A percentile compares a stretch with the other conserved stretches of the same genome.
These are phyloP conservation scores for Oreohelix idahoensis DNA, from an alignment of 1,140 invertebrate genomes.

Conservation along the genomic window DNA sequence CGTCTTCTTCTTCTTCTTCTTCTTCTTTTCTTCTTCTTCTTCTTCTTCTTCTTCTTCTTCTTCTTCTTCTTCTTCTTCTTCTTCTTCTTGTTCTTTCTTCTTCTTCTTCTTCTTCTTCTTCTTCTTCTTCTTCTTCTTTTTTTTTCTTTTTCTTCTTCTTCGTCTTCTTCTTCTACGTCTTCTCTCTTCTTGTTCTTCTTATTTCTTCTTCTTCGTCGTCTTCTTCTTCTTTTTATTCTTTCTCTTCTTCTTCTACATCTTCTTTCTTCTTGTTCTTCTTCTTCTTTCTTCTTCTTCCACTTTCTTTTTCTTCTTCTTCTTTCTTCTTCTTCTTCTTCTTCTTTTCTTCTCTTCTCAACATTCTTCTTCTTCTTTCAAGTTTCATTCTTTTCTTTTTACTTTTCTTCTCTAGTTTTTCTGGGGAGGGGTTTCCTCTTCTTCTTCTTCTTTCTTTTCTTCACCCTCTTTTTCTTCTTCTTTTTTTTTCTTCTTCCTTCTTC, in stretches of 20 bases:
- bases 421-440: too few relatives aligned
- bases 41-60: not conserved
- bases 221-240: too few relatives aligned
- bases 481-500: too few relatives aligned
- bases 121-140: not conserved
- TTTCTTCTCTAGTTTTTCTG: not conserved
- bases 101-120: not conserved
- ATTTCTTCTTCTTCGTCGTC: too few relatives aligned
- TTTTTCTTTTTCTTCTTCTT: not conserved
- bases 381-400: constrained; percentile 1
- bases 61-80: not conserved
- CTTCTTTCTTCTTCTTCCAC: not conserved
- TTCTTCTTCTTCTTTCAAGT: too few relatives aligned
- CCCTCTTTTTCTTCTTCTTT: too few relatives aligned
- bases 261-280: not conserved
- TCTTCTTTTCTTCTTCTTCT: not conserved
- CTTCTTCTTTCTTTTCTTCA: too few relatives aligned
- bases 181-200: too few relatives aligned
- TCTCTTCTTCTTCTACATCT: not conserved
- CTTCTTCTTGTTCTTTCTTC: not conserved
- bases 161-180: too few relatives aligned
- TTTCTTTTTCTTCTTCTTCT: not conserved
- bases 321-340: not conserved
- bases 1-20: too few relatives aligned
- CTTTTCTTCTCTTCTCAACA: not conserved